Evolutionary conservation across 1,140 invertebrate genomes (phyloP), one percentile per base, ranked within the genome.

Genomic region (Drosophila azteca): DNA sequence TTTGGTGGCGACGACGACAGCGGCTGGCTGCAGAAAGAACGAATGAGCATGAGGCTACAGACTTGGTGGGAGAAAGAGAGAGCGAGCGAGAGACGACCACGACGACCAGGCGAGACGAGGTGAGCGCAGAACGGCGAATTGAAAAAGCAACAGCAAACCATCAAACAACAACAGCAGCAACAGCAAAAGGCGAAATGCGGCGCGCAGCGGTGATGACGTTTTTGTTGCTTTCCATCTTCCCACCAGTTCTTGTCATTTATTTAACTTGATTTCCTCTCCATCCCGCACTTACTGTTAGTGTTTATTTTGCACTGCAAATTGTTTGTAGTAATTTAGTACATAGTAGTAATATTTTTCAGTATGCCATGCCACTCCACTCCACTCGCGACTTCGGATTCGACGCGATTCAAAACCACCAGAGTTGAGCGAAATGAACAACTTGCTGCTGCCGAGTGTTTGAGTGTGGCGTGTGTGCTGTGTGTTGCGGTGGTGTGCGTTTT

Each of bases 1-100:
- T 80, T 39, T 79, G 77, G 77, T 80, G 76, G 79, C 79, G 35
- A 39, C 35, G 35, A 39, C 35, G 35, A 39, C 35, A 39, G 35
- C 35, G 24, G 24, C 24, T 26, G 24, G 24, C 4, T 26, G 24
- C 24, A 26, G 24, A 26, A 26, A 26, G 24, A 26, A 26, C 24
- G 24, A 26, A 26, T 26, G 24, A 39, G 35, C 35, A 31, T 8
- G 9, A 39, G 35, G 9, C 35, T 39, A 39, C 35, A 39, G 35
- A 35, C 35, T 35, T 82, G 79, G 79, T 79, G 79, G 76, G 72
- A 80, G 73, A 84, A 84, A 77, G 80, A 62, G 60, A 72, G 78
- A 67, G 53, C 53, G 65, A 69, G 63, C 58, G 58, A 62, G 48
- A 65, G 70, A 57, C 35, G 41, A 49, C 44, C 44, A 55, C 66